Evolutionary conservation across 2,888 invertebrate genomes (phyloP).

Genomic region (Ditula angustiorana): DNA sequence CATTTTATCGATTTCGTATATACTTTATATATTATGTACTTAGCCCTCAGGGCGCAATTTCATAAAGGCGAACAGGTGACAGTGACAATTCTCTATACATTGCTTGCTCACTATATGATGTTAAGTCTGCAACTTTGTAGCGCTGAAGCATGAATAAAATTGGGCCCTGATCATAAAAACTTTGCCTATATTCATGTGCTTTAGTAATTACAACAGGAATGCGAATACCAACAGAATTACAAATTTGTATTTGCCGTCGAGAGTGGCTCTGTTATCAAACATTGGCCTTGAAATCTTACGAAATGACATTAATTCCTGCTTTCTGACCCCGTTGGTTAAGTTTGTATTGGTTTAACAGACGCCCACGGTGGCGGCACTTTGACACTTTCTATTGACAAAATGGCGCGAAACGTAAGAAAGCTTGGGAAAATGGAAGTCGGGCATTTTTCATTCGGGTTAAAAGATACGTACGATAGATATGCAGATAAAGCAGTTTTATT

Average conservation of each 20-base stretch:
- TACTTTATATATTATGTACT: too few species aligned
- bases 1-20: too few species aligned
- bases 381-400: slow-evolving; percentile 55
- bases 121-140: too few species aligned
- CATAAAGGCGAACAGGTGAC: too few species aligned
- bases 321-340: slow-evolving; percentile 12
- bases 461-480: background rate
- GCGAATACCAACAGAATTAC: slow-evolving; percentile 10
- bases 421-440: slow-evolving; percentile 29
- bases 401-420: slow-evolving; percentile 31
- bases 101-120: too few species aligned
- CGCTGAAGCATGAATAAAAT: too few species aligned
- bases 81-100: too few species aligned
- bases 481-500: slow-evolving; percentile 10
- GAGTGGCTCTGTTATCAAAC: slow-evolving; percentile 18
- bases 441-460: slow-evolving; percentile 3
- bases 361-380: slow-evolving; percentile 32
- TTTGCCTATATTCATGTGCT: too few species aligned
- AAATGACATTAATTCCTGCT: slow-evolving; percentile 4
- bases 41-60: too few species aligned
- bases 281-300: background rate
- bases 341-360: slow-evolving; percentile 28
- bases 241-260: slow-evolving; percentile 5
- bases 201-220: too few species aligned
- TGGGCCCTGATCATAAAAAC: too few species aligned